These are phyloP conservation scores for Matsumurasca onukii DNA, from an alignment of 1,140 invertebrate genomes.

Conservation along the genomic window DNA sequence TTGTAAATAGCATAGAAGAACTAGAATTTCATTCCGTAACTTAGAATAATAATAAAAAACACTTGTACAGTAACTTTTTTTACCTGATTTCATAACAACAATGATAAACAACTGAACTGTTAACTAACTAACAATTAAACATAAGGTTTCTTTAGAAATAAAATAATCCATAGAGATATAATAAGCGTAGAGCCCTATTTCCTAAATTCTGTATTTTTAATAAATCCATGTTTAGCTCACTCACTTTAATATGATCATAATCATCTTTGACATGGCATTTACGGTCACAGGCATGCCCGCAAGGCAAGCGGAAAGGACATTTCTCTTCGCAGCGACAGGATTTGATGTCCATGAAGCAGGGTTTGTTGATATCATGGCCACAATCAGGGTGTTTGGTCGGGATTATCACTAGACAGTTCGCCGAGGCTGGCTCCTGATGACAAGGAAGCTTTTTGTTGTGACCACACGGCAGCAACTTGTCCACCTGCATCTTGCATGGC, in stretches of 20 bases:
- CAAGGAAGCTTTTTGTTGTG: conserved; percentile 48
- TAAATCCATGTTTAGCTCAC: conserved; percentile 40
- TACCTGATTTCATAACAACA: no score
- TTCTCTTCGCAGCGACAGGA: conserved; percentile 21
- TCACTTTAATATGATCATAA: conserved; percentile 36
- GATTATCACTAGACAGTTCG: not conserved
- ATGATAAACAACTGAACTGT: no score
- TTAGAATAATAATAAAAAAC: no score
- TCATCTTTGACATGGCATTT: conserved; percentile 38
- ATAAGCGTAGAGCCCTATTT: no score
- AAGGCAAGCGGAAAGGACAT: conserved; percentile 30
- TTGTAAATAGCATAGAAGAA: no score
- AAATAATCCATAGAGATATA: no score
- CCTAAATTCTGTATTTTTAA: no score
- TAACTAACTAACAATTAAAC: no score
- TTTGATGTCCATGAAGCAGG: conserved; percentile 45
- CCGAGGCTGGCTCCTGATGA: not conserved
- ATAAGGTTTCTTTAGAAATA: no score
- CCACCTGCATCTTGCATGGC: conserved; percentile 48
- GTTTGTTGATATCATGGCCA: not conserved
- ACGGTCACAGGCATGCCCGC: conserved; percentile 39
- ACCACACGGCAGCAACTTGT: conserved; percentile 51
- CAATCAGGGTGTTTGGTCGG: not conserved
- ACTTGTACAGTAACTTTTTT: no score
- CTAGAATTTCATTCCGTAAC: no score